A percentile compares a stretch with the other conserved stretches of the same genome.
Conservation (phyloP, 2,888 invertebrate species). For the Chrysina gloriosa region DNA sequence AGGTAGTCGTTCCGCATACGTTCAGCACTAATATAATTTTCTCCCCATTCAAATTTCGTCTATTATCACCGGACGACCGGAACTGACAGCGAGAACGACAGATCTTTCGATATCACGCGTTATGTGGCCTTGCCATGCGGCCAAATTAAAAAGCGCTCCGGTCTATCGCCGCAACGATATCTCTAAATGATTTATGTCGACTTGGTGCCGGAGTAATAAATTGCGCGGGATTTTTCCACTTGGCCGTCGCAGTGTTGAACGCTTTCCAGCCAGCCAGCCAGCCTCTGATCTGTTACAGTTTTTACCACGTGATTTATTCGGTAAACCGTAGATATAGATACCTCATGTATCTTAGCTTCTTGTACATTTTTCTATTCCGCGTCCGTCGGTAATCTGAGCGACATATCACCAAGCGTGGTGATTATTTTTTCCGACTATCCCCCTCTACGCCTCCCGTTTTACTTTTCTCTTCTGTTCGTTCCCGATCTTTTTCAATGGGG, state of each 20-base stretch:
- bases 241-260: constrained; percentile 54
- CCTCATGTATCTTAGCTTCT: constrained; percentile 30
- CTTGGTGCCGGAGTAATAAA: too few species aligned
- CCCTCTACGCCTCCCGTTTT: too few species aligned
- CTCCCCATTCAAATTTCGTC: not conserved
- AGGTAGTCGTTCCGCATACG: not conserved
- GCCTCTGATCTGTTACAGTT: constrained; percentile 45
- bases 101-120: constrained; percentile 60
- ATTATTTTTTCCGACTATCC: too few species aligned
- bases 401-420: too few species aligned
- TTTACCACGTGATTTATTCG: constrained; percentile 53
- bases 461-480: too few species aligned
- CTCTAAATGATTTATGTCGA: too few species aligned
- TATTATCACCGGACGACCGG: constrained; percentile 12
- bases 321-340: constrained; percentile 43
- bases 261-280: constrained; percentile 48
- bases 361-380: constrained; percentile 23
- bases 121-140: too few species aligned
- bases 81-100: not conserved
- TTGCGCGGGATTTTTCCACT: constrained; percentile 54
- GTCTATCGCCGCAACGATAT: too few species aligned
- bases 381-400: too few species aligned
- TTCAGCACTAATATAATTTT: not conserved
- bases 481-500: too few species aligned
- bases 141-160: too few species aligned